Conservation (phyloP, 1,140 invertebrate genomes). For the Drosophila lowei region DNA sequence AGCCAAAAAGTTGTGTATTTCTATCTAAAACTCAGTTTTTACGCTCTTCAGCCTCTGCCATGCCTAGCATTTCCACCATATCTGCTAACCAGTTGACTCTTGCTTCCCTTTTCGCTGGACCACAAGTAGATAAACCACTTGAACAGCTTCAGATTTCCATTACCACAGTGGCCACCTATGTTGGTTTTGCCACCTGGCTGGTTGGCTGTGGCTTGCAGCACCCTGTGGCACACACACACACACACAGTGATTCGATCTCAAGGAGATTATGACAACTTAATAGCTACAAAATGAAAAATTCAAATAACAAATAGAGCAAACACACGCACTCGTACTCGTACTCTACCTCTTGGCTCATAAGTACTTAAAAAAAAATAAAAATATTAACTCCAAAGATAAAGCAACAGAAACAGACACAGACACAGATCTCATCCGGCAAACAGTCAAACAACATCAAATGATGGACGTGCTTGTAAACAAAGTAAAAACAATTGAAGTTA, state of each 20-base stretch:
- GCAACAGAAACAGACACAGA: constrained; percentile 30
- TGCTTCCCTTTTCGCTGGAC: constrained; percentile 29
- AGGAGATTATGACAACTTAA: constrained; percentile 78
- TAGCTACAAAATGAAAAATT: constrained; percentile 64
- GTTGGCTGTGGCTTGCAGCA: constrained; percentile 3
- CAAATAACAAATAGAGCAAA: constrained; percentile 73
- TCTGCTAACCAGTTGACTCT: constrained; percentile 28
- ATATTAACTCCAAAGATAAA: constrained; percentile 50
- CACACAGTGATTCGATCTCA: constrained; percentile 51
- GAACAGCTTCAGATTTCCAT: constrained; percentile 41
- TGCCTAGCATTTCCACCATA: not conserved
- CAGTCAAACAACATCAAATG: constrained; percentile 58
- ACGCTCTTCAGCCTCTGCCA: no score
- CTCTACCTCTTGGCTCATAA: constrained; percentile 14
- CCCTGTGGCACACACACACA: constrained; percentile 28
- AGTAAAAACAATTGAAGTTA: constrained; percentile 75
- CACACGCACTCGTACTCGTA: constrained; percentile 45
- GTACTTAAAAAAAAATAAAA: constrained; percentile 55
- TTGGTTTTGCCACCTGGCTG: constrained; percentile 50
- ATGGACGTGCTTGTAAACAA: constrained; percentile 71
- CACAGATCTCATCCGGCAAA: constrained; percentile 46
- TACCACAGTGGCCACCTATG: constrained; percentile 49
- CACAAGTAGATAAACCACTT: constrained; percentile 43
- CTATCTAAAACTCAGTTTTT: no score
- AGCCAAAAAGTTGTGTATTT: no score